phyloP scores from a whole-genome alignment of 2,113 vertebrate species.

The Gallinago jamesoni region DNA sequence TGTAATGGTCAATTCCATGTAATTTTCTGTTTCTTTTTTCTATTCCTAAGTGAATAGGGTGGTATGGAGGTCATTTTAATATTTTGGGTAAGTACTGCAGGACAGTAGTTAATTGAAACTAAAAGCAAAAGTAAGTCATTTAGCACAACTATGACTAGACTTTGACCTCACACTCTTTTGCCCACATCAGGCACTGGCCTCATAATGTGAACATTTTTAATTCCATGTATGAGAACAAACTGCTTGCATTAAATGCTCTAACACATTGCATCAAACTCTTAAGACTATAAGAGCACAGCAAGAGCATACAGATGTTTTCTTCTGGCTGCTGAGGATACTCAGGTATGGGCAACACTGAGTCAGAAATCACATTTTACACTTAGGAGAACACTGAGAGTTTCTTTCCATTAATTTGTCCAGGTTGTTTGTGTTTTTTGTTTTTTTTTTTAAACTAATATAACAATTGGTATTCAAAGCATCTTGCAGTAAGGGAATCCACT shows the following conservation, averaged over 20 bases:
- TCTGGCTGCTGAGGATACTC: not conserved
- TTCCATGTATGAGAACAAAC: not conserved
- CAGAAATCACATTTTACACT: not conserved
- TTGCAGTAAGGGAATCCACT: too few relatives aligned
- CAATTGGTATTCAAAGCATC: too few relatives aligned
- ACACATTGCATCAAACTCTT: not conserved
- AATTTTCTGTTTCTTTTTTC: slow-evolving; percentile 50
- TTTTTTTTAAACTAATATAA: too few relatives aligned
- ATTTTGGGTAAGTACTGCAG: slow-evolving; percentile 58
- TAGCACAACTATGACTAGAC: slow-evolving; percentile 8
- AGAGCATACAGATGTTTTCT: not conserved
- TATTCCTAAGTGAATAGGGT: not conserved
- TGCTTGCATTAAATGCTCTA: not conserved
- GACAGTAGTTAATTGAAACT: slow-evolving; percentile 40
- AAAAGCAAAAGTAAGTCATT: slow-evolving; percentile 27
- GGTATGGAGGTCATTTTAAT: slow-evolving; percentile 66
- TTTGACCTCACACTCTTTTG: not conserved
- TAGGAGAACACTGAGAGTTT: too few relatives aligned
- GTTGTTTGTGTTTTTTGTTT: too few relatives aligned
- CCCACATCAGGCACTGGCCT: not conserved
- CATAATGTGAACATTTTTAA: not conserved
- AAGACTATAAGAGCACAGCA: not conserved
- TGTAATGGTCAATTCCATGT: slow-evolving; percentile 43
- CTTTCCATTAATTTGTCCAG: too few relatives aligned
- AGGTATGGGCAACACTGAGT: not conserved